A percentile compares a stretch with the other conserved stretches of the same genome.
Conservation (phyloP, 2,888 invertebrate genomes). For the Tenthredo amoena region DNA sequence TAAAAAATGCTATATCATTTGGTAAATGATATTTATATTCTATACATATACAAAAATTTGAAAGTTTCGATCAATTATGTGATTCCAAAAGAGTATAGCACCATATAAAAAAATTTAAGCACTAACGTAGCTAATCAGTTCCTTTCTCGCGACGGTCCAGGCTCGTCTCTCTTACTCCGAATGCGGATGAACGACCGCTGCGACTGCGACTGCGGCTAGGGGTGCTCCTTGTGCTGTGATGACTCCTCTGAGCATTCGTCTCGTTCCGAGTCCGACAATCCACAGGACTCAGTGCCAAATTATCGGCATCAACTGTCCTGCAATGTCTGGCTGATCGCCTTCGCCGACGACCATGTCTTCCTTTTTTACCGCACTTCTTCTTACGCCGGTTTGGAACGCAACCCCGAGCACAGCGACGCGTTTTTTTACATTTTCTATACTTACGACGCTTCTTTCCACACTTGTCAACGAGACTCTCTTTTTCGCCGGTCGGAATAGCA, state of each 20-base stretch:
- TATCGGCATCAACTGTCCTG: neutral
- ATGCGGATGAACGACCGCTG: neutral
- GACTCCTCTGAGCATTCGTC: neutral
- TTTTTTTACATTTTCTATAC: constrained; percentile 30
- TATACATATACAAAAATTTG: neutral
- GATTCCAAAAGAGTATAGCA: neutral
- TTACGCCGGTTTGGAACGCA: constrained; percentile 14
- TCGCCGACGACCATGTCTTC: constrained; percentile 13
- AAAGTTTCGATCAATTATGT: neutral
- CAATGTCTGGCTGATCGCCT: neutral
- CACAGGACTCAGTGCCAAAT: constrained; percentile 1
- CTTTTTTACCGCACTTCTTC: constrained; percentile 19
- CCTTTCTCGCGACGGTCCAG: constrained; percentile 20
- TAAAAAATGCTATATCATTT: neutral
- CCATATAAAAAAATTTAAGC: neutral
- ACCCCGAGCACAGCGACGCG: constrained; percentile 17
- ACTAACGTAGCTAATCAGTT: neutral
- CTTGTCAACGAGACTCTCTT: neutral
- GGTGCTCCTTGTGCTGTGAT: constrained; percentile 17
- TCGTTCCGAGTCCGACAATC: constrained; percentile 12
- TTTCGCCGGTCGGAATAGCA: neutral
- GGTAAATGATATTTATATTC: neutral
- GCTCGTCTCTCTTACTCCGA: neutral
- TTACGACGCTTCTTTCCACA: constrained; percentile 17
- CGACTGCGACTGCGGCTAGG: neutral